Base-by-base conservation (phyloP, 2,113 vertebrate genomes). In the Hyperopisus bebe region DNA sequence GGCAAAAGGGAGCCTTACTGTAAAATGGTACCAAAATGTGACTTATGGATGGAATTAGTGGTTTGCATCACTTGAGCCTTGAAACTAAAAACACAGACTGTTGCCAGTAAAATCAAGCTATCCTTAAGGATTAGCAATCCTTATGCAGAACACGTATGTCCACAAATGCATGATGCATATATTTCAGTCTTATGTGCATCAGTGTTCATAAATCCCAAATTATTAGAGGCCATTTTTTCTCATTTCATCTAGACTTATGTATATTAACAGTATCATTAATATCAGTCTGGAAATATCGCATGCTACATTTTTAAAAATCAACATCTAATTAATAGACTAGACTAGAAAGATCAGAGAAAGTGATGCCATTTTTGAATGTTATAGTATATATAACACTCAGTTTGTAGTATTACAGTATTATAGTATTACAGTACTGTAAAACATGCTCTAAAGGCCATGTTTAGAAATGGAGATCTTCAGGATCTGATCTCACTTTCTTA, bases 21-120 rank as follows among this genome's bases (percentile, higher is more conserved):
- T 55, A 55, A 6, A 55, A 19, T 55, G 53, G 19, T 55, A 55
- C 53, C 5, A 5, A 55, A 55, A 55, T 77, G 86, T 10, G 47
- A 87, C 13, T 89, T 90, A 88, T 53, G 88, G 90, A 80, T 90
- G 92, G 90, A 91, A 88, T 90, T 90, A 48, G 53, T 89, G 90
- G 90, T 74, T 58, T 21, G 50, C 9, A 39, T 83, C 74, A 10
- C n/a, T 27, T 24, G 5, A 50, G 70, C 77, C 17, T 89, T 46
- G 21, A 27, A 24, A 31, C 9, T 44, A 62, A 11, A 48, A 17
- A 31, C n/a, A 48, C 50, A 35, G 3, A 27, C 31, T 35, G 48
- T 19, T n/a, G 24, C 1, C 11, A 51, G 19, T 87, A 46, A 85
- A 85, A 85, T n/a, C 24, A 47, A 19, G 82, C 8, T 47, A 19